Base-by-base conservation (phyloP, 2,113 vertebrate genomes). In the Gobius niger region DNA sequence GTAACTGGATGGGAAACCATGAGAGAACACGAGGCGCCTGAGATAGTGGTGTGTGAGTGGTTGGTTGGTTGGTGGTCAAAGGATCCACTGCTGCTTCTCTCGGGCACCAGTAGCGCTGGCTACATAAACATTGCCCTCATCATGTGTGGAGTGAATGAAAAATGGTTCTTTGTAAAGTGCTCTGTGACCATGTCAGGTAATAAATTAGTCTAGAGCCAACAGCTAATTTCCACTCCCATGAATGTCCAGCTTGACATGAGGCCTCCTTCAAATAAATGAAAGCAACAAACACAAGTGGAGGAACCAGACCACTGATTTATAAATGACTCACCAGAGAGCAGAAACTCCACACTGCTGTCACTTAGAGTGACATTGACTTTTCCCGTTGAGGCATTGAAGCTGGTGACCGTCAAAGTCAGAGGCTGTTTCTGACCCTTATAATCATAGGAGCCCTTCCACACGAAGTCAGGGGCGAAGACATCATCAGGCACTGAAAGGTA, bases 371-470 rank as follows among this genome's bases (percentile, higher is more conserved):
- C 96, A 53, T 99, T 99, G 76, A 99, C 95, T 94, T 94, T 95
- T 75, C 96, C 96, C 1, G 94, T 95, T 12, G 94, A 95, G 65
- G 91, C 90, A 79, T 99, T 99, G 87, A 97, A 97, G 90, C 91
- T 94, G 3, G 93, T 96, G 78, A 99, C 91, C 49, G 95, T 97
- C 91, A 99, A 85, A 77, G 95, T 96, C 94, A 97, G 96, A 4
- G 96, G 97, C 44, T 98, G 95, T 57, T 99, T 99, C 76, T 91
- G 95, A 80, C 93, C 96, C 88, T 96, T 98, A 81, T 96, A 96
- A 85, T 98, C 95, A 49, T 95, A 97, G 61, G 97, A 99, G 53
- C 98, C 98, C 91, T 96, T 99, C 98, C 98, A 99, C 92, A 96
- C 90, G 16, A 97, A 99, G 83, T 96, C 93, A 63, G 95, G 94